Base-by-base conservation (phyloP, 2,797 vertebrate genomes). In the Lithobates sylvaticus region DNA sequence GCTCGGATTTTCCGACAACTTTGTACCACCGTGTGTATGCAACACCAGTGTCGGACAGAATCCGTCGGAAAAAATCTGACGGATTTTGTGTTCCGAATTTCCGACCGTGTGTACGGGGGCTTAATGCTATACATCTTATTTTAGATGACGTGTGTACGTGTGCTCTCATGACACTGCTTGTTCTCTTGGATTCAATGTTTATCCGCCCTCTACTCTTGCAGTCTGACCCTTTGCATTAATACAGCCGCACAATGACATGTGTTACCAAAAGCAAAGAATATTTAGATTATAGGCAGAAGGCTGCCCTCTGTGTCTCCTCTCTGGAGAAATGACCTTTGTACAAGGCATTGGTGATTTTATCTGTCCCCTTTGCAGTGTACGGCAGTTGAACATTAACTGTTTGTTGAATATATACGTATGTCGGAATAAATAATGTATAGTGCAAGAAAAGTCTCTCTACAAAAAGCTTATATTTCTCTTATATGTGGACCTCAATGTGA, bases 131-230 rank as follows among this genome's bases (percentile, higher is more conserved):
- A 54, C 16, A 54, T 54, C 50, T 5, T 0, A 16, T 54, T 54
- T 18, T 54, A 16, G 15, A 54, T 54, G 50, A 54, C 15, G 54
- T 65, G 54, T 73, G 69, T 83, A 83, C 39, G 80, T 83, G 80
- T 74, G 47, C 29, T 61, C 23, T 42, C 18, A 61, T 61, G 44
- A 58, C 44, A 54, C 42, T 81, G 68, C 32, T 26, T 18, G 29
- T 61, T 74, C 69, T 64, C 18, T 74, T 18, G 32, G 13, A 74
- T 4, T 29, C n/a, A 67, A 26, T 84, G 73, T 84, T 77, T 70
- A 70, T 42, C 8, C 6, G 61, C 12, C 27, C 27, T 8, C 26
- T 50, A 34, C 13, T 70, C 58, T 34, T 36, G 9, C 29, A 36
- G 23, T n/a, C n/a, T 69, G 27, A 61, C 36, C 34, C 54, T 64